Evolutionary conservation across 2,888 invertebrate species (phyloP).

Genomic region (Drosophila leonis): DNA sequence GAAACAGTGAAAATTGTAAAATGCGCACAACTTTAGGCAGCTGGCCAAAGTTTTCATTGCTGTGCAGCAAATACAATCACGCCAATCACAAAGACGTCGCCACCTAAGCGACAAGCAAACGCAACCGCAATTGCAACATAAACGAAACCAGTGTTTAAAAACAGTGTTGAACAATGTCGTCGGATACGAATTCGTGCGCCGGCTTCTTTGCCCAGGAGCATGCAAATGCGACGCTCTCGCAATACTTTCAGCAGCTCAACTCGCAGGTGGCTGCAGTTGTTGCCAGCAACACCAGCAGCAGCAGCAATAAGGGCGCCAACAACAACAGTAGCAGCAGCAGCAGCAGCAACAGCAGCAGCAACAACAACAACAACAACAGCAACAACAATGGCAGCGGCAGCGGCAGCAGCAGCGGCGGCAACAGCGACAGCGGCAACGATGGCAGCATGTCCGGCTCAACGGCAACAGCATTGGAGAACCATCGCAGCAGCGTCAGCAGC

Average conservation of each 20-base stretch:
- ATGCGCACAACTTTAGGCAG: constrained; percentile 64
- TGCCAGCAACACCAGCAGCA: constrained; percentile 43
- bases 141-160: constrained; percentile 33
- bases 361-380: constrained; percentile 38
- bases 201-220: constrained; percentile 83
- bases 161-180: constrained; percentile 56
- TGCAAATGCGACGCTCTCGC: constrained; percentile 77
- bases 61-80: constrained; percentile 60
- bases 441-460: constrained; percentile 33
- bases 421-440: constrained; percentile 42
- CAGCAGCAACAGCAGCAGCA: constrained; percentile 42
- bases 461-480: constrained; percentile 55
- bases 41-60: constrained; percentile 52
- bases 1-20: constrained; percentile 41
- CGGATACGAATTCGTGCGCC: constrained; percentile 77
- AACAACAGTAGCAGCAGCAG: constrained; percentile 41
- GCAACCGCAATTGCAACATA: neutral
- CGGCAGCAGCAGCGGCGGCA: constrained; percentile 41
- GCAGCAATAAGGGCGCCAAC: constrained; percentile 42
- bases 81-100: constrained; percentile 68
- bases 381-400: no score
- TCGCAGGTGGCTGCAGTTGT: constrained; percentile 76
- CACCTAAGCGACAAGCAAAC: constrained; percentile 41
- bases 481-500: constrained; percentile 61
- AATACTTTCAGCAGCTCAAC: constrained; percentile 83